phyloP scores from a whole-genome alignment of 2,888 invertebrate genomes.

The Monoplex corrugatus region DNA sequence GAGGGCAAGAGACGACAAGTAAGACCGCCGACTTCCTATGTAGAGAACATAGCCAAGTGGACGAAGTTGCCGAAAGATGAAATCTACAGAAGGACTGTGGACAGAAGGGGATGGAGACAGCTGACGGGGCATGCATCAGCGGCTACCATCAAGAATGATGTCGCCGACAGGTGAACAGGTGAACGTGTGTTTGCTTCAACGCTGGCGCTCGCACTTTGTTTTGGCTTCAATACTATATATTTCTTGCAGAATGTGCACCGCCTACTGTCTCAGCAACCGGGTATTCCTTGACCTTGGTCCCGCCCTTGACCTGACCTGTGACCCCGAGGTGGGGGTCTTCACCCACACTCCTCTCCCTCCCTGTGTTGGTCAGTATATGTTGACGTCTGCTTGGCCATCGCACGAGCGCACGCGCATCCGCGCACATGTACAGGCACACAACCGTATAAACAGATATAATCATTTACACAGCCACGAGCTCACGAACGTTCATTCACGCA shows the following conservation, averaged over 20 bases:
- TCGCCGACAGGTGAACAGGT: no score
- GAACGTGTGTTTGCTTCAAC: background rate
- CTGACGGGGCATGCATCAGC: no score
- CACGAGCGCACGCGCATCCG: background rate
- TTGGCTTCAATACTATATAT: no score
- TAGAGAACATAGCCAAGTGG: no score
- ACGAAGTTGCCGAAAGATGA: no score
- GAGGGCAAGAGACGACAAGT: no score
- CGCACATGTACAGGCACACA: background rate
- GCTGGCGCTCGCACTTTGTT: background rate
- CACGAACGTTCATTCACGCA: no score
- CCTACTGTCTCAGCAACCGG: conserved; percentile 17
- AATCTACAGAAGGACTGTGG: no score
- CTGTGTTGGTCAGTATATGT: conserved; percentile 12
- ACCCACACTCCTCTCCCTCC: background rate
- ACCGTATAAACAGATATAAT: background rate
- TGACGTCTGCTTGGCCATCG: no score
- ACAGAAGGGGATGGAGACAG: no score
- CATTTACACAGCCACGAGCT: background rate
- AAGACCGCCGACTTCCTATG: no score
- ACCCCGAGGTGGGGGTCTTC: background rate
- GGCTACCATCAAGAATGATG: no score
- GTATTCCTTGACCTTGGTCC: conserved; percentile 31
- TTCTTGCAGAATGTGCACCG: conserved; percentile 10
- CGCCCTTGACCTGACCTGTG: conserved; percentile 32